Evolutionary conservation across 92 coral and sea anemone genomes (phyloP), one percentile per base, ranked within the genome.

Genomic region (Meandrina meandrites): DNA sequence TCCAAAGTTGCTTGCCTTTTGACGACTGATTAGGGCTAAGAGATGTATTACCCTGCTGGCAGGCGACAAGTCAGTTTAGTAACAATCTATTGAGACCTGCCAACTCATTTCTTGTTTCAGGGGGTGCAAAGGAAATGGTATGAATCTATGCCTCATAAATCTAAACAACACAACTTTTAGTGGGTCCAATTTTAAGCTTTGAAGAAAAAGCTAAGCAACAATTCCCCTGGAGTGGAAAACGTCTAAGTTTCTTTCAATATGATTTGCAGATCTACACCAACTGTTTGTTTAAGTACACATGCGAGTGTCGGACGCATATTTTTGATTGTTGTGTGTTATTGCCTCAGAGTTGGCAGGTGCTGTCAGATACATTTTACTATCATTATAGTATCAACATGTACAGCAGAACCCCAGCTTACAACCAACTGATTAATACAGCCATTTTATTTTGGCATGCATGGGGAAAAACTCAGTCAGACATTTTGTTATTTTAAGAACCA

Each of bases 61-160:
- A n/a, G 48, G 48, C 27, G 24, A 72, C 47, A 5, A 19, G 71
- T 66, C 4, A 28, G 78, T 37, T 37, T 27, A 62, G 14, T 24
- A 78, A 78, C 69, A 57, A 79, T 57, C 70, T 57, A 57, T 31
- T 34, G 19, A 35, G 11, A 32, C 47, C 82, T 79, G 82, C 82
- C 70, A 35, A 56, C 70, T 14, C 16, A n/a, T 64, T 64, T 64
- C 32, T n/a, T 3, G 34, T 64, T 28, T 8, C 0, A 6, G 27
- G 2, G 30, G 31, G 69, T 62, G 17, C 71, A 66, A 28, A 66
- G 22, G 21, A 17, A 15, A 54, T 15, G 16, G 21, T 13, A 1
- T 1, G 60, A 54, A 18, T 13, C 60, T 54, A 54, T 16, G 60
- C 4, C 60, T 16, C 60, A 50, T 13, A 54, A 54, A 54, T 54